Percentiles rank a stretch among this genome's conserved stretches.
phyloP scores from a whole-genome alignment of 2,797 vertebrate species.

The Syndactyla subalaris region DNA sequence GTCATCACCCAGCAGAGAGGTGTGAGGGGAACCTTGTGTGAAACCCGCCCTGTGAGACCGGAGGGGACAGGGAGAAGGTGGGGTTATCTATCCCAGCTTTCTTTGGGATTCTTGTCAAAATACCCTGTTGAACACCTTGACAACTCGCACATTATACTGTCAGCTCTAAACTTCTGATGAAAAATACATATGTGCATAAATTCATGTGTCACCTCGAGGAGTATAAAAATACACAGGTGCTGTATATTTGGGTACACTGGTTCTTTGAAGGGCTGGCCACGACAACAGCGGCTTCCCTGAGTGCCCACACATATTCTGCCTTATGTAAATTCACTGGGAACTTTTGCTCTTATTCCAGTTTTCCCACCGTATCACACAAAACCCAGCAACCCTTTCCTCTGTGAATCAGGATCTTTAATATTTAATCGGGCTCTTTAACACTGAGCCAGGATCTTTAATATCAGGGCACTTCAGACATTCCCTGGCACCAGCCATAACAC shows the following conservation, averaged over 20 bases:
- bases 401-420: not conserved
- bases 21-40: accelerated
- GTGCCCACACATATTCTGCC: accelerated
- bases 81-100: not conserved
- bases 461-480: not conserved
- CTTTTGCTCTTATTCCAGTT: not conserved
- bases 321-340: not conserved
- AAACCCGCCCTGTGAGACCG: accelerated
- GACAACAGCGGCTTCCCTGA: not conserved
- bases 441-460: not conserved
- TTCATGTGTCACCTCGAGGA: not conserved
- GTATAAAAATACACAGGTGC: conserved; percentile 7
- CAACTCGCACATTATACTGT: not conserved
- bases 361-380: not conserved
- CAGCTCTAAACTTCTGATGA: conserved; percentile 14
- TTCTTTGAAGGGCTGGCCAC: not conserved
- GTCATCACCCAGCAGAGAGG: accelerated
- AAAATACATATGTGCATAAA: not conserved
- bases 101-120: not conserved
- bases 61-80: accelerated
- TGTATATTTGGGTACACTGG: not conserved
- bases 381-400: not conserved
- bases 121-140: not conserved
- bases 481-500: not conserved
- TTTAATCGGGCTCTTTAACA: not conserved